These are phyloP conservation scores for Lophius piscatorius DNA, from an alignment of 2,113 vertebrate species.

Conservation along the genomic window DNA sequence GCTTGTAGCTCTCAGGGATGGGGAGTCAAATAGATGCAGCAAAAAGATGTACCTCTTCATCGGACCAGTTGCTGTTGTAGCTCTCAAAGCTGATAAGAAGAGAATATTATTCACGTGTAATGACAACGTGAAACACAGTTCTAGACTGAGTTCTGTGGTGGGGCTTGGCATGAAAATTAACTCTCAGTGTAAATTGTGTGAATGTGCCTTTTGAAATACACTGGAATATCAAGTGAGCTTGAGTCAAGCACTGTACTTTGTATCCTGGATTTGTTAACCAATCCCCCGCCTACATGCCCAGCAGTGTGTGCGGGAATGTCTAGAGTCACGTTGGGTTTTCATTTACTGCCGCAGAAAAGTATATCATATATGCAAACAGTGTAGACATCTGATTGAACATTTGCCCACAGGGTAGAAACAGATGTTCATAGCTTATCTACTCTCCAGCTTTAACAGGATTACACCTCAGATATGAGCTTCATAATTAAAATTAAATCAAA, in stretches of 20 bases:
- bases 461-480: slow-evolving; percentile 2
- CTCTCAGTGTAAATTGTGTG: slow-evolving; percentile 39
- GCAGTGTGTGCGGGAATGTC: slow-evolving; percentile 60
- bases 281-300: slow-evolving; percentile 58
- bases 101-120: slow-evolving; percentile 37
- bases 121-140: slow-evolving; percentile 17
- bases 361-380: slow-evolving; percentile 58
- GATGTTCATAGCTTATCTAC: slow-evolving; percentile 13
- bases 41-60: slow-evolving; percentile 51
- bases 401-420: slow-evolving; percentile 42
- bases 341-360: slow-evolving; percentile 58
- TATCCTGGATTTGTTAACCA: slow-evolving; percentile 59
- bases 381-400: slow-evolving; percentile 47
- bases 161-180: slow-evolving; percentile 24
- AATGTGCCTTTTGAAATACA: slow-evolving; percentile 56
- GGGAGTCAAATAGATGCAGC: slow-evolving; percentile 47
- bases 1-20: slow-evolving; percentile 55
- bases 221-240: slow-evolving; percentile 41
- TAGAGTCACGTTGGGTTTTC: slow-evolving; percentile 59
- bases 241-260: slow-evolving; percentile 39
- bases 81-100: slow-evolving; percentile 28
- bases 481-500: too few relatives aligned
- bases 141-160: slow-evolving; percentile 10
- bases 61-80: slow-evolving; percentile 37
- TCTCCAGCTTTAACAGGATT: slow-evolving; percentile 5